Evolutionary conservation across 2,797 vertebrate genomes (phyloP).

Genomic region (Urosaurus nigricauda): DNA sequence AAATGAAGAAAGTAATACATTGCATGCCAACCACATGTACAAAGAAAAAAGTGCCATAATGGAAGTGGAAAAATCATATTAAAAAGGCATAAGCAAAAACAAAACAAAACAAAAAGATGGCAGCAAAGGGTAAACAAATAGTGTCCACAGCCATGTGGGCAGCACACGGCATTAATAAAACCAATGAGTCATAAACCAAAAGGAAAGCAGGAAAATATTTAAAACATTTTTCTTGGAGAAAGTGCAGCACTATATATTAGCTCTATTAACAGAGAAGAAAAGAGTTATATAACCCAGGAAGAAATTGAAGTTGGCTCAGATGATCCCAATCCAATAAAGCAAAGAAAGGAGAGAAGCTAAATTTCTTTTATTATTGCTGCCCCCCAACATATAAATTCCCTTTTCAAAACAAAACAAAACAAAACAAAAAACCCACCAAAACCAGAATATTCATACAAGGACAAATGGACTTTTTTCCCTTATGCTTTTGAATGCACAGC

Average conservation of each 20-base stretch:
- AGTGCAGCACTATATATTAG: background rate
- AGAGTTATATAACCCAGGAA: constrained; percentile 14
- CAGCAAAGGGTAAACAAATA: constrained; percentile 24
- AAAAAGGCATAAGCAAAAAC: background rate
- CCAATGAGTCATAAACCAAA: background rate
- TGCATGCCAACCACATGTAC: background rate
- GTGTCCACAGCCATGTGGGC: background rate
- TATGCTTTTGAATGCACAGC: background rate
- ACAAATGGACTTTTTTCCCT: background rate
- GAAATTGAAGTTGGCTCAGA: constrained; percentile 12
- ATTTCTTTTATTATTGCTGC: background rate
- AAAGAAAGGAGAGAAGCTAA: background rate
- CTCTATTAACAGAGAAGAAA: constrained; percentile 8
- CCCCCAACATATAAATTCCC: background rate
- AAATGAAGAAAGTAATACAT: background rate
- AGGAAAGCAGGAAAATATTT: constrained; percentile 22
- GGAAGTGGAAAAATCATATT: background rate
- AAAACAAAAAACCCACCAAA: background rate
- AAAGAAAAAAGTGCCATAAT: background rate
- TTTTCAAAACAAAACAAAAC: background rate
- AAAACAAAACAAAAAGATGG: background rate
- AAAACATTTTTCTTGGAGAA: constrained; percentile 14
- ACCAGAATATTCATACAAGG: background rate
- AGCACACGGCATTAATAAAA: constrained; percentile 8
- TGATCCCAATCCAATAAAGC: background rate